Percentiles rank a stretch among this genome's conserved stretches.
Evolutionary conservation across 1,140 invertebrate genomes (phyloP).

Genomic region (Bombus pascuorum): DNA sequence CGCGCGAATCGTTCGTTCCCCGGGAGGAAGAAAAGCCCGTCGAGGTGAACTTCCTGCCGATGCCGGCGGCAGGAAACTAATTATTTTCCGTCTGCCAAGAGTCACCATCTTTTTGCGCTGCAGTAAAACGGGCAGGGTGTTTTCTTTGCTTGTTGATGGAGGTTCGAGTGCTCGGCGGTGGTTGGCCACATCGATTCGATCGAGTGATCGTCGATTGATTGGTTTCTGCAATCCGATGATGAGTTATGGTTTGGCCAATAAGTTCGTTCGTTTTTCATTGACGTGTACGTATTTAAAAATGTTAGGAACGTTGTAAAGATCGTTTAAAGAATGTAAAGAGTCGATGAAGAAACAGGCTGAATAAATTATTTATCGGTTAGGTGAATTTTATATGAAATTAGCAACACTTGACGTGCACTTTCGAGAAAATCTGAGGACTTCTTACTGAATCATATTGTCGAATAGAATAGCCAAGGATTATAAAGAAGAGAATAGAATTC

Average conservation of each 20-base stretch:
- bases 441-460: too few relatives aligned
- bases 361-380: too few relatives aligned
- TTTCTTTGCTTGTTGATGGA: too few relatives aligned
- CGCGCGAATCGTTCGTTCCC: background rate
- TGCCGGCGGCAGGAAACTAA: constrained; percentile 19
- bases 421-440: too few relatives aligned
- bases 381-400: too few relatives aligned
- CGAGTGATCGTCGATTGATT: background rate
- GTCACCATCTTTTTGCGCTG: background rate
- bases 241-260: background rate
- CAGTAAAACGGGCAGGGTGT: too few relatives aligned
- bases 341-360: too few relatives aligned
- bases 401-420: too few relatives aligned
- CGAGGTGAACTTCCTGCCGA: constrained; percentile 4
- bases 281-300: too few relatives aligned
- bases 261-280: too few relatives aligned
- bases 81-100: constrained; percentile 38
- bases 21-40: background rate
- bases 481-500: background rate
- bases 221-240: background rate
- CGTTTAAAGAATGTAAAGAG: too few relatives aligned
- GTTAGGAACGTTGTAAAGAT: too few relatives aligned
- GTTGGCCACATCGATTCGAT: background rate
- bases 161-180: background rate
- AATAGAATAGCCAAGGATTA: background rate